A percentile compares a stretch with the other conserved stretches of the same genome.
phyloP scores from a whole-genome alignment of 1,140 invertebrate species.

The Bombus superbus region DNA sequence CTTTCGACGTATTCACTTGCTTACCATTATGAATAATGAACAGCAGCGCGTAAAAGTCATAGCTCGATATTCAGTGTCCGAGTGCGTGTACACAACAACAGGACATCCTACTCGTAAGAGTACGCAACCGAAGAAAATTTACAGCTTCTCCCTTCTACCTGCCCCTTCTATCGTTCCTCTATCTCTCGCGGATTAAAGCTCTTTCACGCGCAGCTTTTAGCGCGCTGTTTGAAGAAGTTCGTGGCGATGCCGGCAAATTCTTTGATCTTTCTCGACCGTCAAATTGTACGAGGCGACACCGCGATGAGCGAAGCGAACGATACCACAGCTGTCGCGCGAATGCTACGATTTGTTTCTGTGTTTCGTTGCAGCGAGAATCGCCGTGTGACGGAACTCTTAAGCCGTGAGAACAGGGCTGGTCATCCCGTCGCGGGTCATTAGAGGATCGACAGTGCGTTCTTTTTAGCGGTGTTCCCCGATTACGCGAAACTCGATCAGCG shows the following conservation, averaged over 20 bases:
- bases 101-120: not conserved
- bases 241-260: too few relatives aligned
- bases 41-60: not conserved
- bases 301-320: too few relatives aligned
- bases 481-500: constrained; percentile 11
- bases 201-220: too few relatives aligned
- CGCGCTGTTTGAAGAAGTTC: too few relatives aligned
- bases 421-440: not conserved
- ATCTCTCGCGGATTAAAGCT: not conserved
- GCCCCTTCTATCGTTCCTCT: not conserved
- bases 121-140: not conserved
- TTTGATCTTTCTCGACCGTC: not conserved
- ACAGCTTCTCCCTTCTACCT: not conserved
- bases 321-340: too few relatives aligned
- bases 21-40: not conserved
- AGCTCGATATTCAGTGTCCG: not conserved
- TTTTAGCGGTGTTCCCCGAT: not conserved
- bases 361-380: not conserved
- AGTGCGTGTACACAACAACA: not conserved
- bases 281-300: too few relatives aligned
- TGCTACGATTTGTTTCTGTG: too few relatives aligned
- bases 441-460: not conserved
- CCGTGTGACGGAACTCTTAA: not conserved
- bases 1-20: not conserved
- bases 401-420: not conserved